Evolutionary conservation across 2,888 invertebrate species (phyloP), one percentile per base, ranked within the genome.

Genomic region (Helicoverpa assulta): DNA sequence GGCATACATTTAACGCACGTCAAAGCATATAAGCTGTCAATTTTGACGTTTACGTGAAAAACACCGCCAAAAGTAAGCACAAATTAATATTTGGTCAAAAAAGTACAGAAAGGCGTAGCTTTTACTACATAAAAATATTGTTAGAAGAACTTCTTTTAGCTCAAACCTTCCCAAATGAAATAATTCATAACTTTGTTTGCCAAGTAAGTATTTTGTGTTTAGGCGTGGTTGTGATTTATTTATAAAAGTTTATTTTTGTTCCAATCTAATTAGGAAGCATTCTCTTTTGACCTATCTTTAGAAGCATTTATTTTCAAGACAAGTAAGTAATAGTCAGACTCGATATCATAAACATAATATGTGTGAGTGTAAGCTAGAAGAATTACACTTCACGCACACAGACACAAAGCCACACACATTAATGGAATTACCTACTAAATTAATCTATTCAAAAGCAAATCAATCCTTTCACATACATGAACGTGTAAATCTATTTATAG

Each of bases 401-500:
- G n/a, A 12, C 14, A 60, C 18, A 33, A 12, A 12, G 16, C 37
- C 5, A 18, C 55, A 37, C 0, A 18, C 18, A 6, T 37, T 21
- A 55, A 55, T 51, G 50, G 67, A 67, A 10, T 54, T 5, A n/a
- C n/a, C n/a, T n/a, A 18, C 1, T 14, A 14, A 50, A 70, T 29
- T 18, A 50, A 70, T 70, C 18, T 50, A 14, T 47, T 29, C 12
- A 47, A 70, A 61, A 61, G 19, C 19, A 54, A 50, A 71, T 55
- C 14, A 29, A 43, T 50, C 62, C 8, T 18, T n/a, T 33, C 5
- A 8, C 18, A 5, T 54, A 6, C 43, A 29, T 19, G 29, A 29
- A 71, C 16, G 29, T 29, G 21, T 61, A 14, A 67, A 50, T 29
- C 29, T 71, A 62, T 71, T 51, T 62, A 21, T 55, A 71, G 1